Conservation (phyloP, 2,113 vertebrate genomes). For the Copsychus sechellarum region DNA sequence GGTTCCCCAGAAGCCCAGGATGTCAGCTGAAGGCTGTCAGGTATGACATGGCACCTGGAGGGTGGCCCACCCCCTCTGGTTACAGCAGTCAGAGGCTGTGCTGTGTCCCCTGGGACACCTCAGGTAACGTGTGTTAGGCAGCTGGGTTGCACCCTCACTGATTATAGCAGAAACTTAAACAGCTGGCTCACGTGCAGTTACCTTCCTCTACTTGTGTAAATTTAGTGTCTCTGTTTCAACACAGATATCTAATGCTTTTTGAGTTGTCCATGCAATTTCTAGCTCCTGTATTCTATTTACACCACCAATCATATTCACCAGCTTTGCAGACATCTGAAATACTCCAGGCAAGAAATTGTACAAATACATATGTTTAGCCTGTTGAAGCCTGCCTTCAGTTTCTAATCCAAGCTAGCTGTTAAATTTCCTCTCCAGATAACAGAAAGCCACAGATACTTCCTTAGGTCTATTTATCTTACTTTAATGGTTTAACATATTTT, state of each 20-base stretch:
- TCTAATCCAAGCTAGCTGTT: background rate
- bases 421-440: background rate
- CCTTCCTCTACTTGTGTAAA: background rate
- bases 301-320: background rate
- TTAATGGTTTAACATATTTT: background rate
- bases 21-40: background rate
- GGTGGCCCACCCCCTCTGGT: background rate
- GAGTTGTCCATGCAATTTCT: background rate
- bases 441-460: background rate
- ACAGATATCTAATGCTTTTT: background rate
- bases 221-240: background rate
- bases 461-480: background rate
- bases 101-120: background rate
- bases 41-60: background rate
- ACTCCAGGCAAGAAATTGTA: background rate
- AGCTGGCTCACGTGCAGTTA: background rate
- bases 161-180: background rate
- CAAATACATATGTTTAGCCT: background rate
- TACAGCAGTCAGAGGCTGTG: rapidly evolving
- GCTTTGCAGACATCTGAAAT: background rate
- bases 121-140: rapidly evolving
- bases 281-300: background rate
- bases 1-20: background rate
- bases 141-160: background rate
- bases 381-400: background rate